Evolutionary conservation across 2,888 invertebrate species (phyloP).

Genomic region (Tiliacea aurago): DNA sequence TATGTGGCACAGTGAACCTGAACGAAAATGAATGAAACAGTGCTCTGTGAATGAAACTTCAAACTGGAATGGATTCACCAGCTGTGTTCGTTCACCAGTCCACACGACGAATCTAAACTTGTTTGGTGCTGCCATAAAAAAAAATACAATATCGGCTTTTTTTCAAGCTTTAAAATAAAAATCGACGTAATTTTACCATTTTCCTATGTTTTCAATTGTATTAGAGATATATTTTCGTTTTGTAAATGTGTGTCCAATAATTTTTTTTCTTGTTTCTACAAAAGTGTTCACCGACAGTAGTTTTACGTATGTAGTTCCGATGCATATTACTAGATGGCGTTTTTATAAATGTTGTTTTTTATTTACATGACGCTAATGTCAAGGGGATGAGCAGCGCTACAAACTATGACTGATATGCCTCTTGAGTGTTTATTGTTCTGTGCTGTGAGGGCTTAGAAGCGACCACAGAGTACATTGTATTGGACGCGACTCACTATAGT

Average conservation of each 20-base stretch:
- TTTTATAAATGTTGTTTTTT: neutral
- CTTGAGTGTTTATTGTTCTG: too few relatives aligned
- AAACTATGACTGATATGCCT: neutral
- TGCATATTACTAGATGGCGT: slow-evolving; percentile 37
- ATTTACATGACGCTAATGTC: too few relatives aligned
- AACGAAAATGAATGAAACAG: slow-evolving; percentile 45
- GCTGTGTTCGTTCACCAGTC: too few relatives aligned
- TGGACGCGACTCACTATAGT: neutral
- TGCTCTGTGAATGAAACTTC: too few relatives aligned
- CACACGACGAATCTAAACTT: slow-evolving; percentile 29
- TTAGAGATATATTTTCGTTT: neutral
- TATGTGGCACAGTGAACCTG: neutral
- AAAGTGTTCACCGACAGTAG: neutral
- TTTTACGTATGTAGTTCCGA: neutral
- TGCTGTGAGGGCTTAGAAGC: too few relatives aligned
- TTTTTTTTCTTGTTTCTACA: neutral
- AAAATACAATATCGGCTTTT: neutral
- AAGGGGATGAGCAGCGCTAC: neutral
- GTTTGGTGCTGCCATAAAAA: slow-evolving; percentile 45
- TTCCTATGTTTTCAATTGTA: neutral
- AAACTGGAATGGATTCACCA: too few relatives aligned
- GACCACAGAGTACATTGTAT: too few relatives aligned
- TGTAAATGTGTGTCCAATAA: neutral
- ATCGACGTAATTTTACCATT: neutral
- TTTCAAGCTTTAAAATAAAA: neutral